phyloP scores from a whole-genome alignment of 2,888 invertebrate species.

The Coenonympha arcania region DNA sequence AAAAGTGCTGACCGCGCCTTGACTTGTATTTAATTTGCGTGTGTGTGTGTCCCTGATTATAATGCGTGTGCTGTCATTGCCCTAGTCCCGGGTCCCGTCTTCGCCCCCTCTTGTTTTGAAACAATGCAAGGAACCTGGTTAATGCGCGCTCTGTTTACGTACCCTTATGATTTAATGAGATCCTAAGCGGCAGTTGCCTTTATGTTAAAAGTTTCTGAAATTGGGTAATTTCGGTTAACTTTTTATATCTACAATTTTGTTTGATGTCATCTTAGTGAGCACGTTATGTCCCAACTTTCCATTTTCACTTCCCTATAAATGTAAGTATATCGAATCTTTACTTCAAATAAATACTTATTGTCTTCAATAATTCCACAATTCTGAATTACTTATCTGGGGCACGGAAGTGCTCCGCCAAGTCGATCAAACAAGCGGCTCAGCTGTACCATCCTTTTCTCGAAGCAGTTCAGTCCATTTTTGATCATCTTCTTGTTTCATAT shows the following conservation, averaged over 20 bases:
- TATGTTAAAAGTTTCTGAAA: slow-evolving; percentile 24
- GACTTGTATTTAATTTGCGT: slow-evolving; percentile 35
- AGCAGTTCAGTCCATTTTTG: too few relatives aligned
- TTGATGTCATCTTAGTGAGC: too few relatives aligned
- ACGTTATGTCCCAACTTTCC: too few relatives aligned
- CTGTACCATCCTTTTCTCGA: too few relatives aligned
- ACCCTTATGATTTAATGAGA: slow-evolving; percentile 36
- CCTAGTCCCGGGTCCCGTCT: slow-evolving; percentile 39
- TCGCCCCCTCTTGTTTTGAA: slow-evolving; percentile 46
- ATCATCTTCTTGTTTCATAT: too few relatives aligned
- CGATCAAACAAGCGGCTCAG: too few relatives aligned
- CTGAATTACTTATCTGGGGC: too few relatives aligned
- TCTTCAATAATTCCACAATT: too few relatives aligned
- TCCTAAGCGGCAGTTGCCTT: slow-evolving; percentile 31
- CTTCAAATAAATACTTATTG: too few relatives aligned
- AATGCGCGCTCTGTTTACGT: slow-evolving; percentile 38
- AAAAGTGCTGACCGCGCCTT: slow-evolving; percentile 37
- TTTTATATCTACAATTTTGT: neutral
- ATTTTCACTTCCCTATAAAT: too few relatives aligned
- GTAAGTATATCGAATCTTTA: too few relatives aligned
- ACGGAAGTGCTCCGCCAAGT: too few relatives aligned
- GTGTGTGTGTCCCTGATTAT: slow-evolving; percentile 42
- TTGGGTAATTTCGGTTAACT: slow-evolving; percentile 3
- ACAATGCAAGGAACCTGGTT: slow-evolving; percentile 57
- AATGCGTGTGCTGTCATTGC: slow-evolving; percentile 62